Percentiles rank a stretch among this genome's conserved stretches.
Evolutionary conservation across 2,113 vertebrate species (phyloP).

Genomic region (Hemiscyllium ocellatum): DNA sequence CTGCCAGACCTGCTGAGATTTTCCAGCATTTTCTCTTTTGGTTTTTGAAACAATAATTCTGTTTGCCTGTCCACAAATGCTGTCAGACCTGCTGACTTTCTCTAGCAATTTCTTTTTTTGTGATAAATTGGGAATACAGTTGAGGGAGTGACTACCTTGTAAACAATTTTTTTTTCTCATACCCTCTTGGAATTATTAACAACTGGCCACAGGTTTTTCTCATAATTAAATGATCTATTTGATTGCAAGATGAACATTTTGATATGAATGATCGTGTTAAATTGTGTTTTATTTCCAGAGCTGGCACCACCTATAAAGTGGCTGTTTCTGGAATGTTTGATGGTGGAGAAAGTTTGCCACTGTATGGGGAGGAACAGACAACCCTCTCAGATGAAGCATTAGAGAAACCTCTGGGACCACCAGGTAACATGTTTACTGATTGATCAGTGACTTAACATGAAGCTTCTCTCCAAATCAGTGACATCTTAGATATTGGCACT

Average conservation of each 20-base stretch:
- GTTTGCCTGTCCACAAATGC: too few relatives aligned
- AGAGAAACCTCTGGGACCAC: constrained; percentile 53
- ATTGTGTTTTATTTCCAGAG: constrained; percentile 60
- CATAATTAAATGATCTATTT: neutral
- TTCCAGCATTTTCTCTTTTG: too few relatives aligned
- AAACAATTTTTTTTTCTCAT: neutral
- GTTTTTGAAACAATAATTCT: too few relatives aligned
- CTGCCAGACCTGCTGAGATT: too few relatives aligned
- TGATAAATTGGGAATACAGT: neutral
- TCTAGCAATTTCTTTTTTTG: too few relatives aligned
- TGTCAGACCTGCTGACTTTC: too few relatives aligned
- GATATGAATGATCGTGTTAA: neutral
- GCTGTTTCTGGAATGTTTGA: constrained; percentile 94
- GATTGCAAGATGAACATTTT: neutral
- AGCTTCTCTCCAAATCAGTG: neutral
- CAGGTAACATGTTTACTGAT: constrained; percentile 64
- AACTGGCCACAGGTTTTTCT: neutral
- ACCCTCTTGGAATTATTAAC: neutral
- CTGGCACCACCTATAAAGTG: constrained; percentile 85
- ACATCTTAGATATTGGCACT: neutral
- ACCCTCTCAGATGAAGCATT: constrained; percentile 64
- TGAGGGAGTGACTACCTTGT: neutral
- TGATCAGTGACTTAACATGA: neutral
- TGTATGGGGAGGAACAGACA: constrained; percentile 89
- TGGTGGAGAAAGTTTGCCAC: constrained; percentile 77